A percentile compares a stretch with the other conserved stretches of the same genome.
Evolutionary conservation across 2,888 invertebrate genomes (phyloP).

Genomic region (Lamellibrachia columna): DNA sequence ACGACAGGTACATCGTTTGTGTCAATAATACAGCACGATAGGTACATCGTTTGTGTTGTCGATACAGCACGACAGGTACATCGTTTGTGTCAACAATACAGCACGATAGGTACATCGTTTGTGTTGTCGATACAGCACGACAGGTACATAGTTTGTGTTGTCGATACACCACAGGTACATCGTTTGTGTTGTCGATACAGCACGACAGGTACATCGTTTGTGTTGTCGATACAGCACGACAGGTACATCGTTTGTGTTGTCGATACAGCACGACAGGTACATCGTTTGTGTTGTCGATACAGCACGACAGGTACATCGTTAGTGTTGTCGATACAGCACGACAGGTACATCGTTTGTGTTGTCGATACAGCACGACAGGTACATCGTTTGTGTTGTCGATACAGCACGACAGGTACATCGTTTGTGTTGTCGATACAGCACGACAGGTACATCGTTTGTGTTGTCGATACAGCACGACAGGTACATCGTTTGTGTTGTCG

Average conservation of each 20-base stretch:
- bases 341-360: background rate
- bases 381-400: background rate
- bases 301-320: background rate
- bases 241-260: background rate
- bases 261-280: background rate
- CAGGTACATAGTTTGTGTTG: background rate
- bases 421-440: too few species aligned
- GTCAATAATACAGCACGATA: too few species aligned
- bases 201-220: background rate
- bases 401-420: too few species aligned
- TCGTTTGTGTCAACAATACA: too few species aligned
- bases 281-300: too few species aligned
- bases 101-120: background rate
- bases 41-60: too few species aligned
- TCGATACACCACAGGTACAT: background rate
- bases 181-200: too few species aligned
- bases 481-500: background rate
- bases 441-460: background rate
- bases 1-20: background rate
- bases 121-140: background rate
- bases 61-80: background rate
- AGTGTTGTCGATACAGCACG: background rate
- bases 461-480: background rate
- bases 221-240: background rate
- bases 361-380: background rate